These are phyloP conservation scores for Sebastes nivosus DNA, from an alignment of 2,797 vertebrate genomes.

Conservation along the genomic window DNA sequence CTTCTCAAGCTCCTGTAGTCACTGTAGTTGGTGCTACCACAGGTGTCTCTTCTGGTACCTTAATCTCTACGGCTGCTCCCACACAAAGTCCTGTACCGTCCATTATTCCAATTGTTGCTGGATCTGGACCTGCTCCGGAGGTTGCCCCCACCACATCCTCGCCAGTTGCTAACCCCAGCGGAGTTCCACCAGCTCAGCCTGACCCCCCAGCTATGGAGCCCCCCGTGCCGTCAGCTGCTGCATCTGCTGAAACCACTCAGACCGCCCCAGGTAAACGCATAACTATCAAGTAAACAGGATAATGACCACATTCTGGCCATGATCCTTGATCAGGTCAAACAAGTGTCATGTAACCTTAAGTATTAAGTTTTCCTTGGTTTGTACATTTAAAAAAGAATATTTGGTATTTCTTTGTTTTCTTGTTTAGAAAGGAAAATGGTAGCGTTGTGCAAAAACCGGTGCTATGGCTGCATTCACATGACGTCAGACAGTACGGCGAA, in stretches of 20 bases:
- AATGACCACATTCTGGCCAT: neutral
- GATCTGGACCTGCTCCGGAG: conserved; percentile 63
- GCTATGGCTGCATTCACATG: neutral
- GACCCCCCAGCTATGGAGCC: conserved; percentile 54
- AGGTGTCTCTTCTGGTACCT: conserved; percentile 57
- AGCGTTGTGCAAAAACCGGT: neutral
- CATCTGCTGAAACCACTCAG: conserved; percentile 56
- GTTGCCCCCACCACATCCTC: conserved; percentile 49
- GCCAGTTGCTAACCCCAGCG: conserved; percentile 46
- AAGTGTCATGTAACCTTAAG: neutral
- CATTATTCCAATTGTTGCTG: conserved; percentile 63
- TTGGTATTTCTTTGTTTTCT: neutral
- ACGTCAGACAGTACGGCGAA: too few relatives aligned
- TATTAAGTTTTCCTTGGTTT: neutral
- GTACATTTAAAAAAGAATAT: neutral
- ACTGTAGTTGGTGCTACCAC: conserved; percentile 52
- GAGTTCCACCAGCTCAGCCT: conserved; percentile 51
- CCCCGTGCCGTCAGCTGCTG: conserved; percentile 34
- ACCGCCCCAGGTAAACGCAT: conserved; percentile 71
- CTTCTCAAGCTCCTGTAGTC: conserved; percentile 58
- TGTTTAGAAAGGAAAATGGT: neutral
- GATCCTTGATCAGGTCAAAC: neutral
- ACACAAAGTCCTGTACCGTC: conserved; percentile 68
- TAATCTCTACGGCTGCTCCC: conserved; percentile 59
- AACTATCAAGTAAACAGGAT: neutral